Evolutionary conservation across 2,797 vertebrate species (phyloP), one percentile per base, ranked within the genome.

Genomic region (Brachymystax lenok): DNA sequence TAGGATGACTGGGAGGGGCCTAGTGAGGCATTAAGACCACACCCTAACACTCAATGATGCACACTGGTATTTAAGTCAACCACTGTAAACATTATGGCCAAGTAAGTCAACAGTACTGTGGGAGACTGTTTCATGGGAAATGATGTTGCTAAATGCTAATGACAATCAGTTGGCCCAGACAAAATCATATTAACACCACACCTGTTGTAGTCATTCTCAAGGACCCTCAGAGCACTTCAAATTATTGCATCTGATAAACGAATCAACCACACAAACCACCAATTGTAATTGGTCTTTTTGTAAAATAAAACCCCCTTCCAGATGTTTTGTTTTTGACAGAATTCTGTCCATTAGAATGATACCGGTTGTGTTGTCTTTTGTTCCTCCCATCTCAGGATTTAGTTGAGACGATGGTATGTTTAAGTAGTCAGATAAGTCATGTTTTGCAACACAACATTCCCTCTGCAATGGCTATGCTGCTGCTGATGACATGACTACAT

Each of bases 1-100:
- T 16, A 68, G 28, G 16, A 68, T 68, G 66, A 68, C 66, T 14
- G 66, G 66, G 67, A 35, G 19, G 30, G 67, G 33, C 28, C 67
- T n/a, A 69, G 67, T 69, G 67, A 35, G 16, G 67, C 33, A 33
- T 69, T 40, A 50, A 70, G n/a, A 70, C 19, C 4, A 51, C 21
- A 6, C 69, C 50, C 69, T 12, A 17, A 24, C 69, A 6, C 40
- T 70, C 69, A n/a, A 7, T 50, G n/a, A 40, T 50, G 40, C 40
- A 24, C 40, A 13, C 70, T 52, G 70, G 35, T 19, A 30, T 30
- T 30, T 5, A 16, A 17, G 5, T 33, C 14, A 5, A 17, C 14
- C 8, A 7, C 6, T 13, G n/a, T 19, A n/a, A 19, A 5, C 14
- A 33, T 33, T 66, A 2, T 28, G 7, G 1, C 63, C 3, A 24